Base-by-base conservation (phyloP, 2,888 invertebrate genomes). In the Liposcelis brunnea region DNA sequence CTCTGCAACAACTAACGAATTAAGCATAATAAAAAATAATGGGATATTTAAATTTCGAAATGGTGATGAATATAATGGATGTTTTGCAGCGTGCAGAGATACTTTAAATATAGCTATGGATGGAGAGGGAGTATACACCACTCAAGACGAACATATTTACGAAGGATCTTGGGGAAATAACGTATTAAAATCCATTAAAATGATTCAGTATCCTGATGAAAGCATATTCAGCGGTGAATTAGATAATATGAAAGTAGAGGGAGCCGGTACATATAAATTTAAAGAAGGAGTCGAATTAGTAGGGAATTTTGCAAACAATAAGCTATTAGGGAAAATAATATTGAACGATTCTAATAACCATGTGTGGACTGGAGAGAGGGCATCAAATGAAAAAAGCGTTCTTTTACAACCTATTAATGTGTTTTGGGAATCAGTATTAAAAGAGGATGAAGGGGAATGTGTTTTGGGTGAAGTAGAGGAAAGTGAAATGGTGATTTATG, bases 141-240 rank as follows among this genome's bases (percentile, higher is more conserved):
- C 75, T 1, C 67, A 67, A 4, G 74, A 75, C 53, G 72, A 71
- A 1, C 73, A 76, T 52, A 54, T 53, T 1, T 77, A 77, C 55
- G 54, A 59, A 18, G 74, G 72, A 5, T 52, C 52, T 2, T 77
- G 77, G 77, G 65, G 68, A 0, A 56, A 61, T 10, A 75, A 77
- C 53, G 63, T 63, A 43, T 57, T 75, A 2, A 59, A 60, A 0
- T 60, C 59, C 11, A 49, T 49, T 15, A 61, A 44, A 16, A 14
- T n/a, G 19, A 8, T 7, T 12, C 12, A 31, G 1, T 74, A 61
- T 53, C 58, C 56, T 1, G 69, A 72, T 53, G 67, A 67, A 5
- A 63, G 67, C 2, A 59, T 56, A 51, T 77, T 67, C 53, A 58
- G 64, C 49, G 77, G 76, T 1, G 43, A 49, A 5, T 50, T 73